Conservation (phyloP, 2,113 vertebrate species). For the Crocuta crocuta region DNA sequence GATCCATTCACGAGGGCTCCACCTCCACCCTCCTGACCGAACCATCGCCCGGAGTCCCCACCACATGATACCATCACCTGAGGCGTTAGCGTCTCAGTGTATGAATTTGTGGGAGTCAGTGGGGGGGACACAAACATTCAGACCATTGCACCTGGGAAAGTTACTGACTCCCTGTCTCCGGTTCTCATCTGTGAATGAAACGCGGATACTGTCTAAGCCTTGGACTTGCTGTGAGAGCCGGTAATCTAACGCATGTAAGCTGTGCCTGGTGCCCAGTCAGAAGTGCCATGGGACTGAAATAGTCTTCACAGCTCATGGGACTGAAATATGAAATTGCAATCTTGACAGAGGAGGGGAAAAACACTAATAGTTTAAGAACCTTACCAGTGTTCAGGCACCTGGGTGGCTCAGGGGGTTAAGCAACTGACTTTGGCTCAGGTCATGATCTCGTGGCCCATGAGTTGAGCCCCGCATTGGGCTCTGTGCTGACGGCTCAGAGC, state of each 20-base stretch:
- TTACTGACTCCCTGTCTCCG: not conserved
- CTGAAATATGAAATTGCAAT: not conserved
- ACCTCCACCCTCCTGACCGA: not conserved
- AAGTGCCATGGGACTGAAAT: not conserved
- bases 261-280: too few species aligned
- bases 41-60: not conserved
- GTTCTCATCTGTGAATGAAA: not conserved
- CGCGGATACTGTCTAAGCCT: rapidly evolving
- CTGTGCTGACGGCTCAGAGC: too few species aligned
- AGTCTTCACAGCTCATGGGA: not conserved
- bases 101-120: not conserved
- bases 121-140: not conserved
- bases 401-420: too few species aligned
- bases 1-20: not conserved
- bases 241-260: rapidly evolving
- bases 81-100: not conserved
- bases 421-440: too few species aligned
- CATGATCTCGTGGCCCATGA: too few species aligned
- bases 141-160: not conserved
- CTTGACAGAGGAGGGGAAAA: not conserved
- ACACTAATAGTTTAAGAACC: rapidly evolving
- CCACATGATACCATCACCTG: not conserved
- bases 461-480: too few species aligned
- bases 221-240: not conserved
- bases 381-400: too few species aligned